Base-by-base conservation (phyloP, 2,113 vertebrate species). In the Hemicordylus capensis region DNA sequence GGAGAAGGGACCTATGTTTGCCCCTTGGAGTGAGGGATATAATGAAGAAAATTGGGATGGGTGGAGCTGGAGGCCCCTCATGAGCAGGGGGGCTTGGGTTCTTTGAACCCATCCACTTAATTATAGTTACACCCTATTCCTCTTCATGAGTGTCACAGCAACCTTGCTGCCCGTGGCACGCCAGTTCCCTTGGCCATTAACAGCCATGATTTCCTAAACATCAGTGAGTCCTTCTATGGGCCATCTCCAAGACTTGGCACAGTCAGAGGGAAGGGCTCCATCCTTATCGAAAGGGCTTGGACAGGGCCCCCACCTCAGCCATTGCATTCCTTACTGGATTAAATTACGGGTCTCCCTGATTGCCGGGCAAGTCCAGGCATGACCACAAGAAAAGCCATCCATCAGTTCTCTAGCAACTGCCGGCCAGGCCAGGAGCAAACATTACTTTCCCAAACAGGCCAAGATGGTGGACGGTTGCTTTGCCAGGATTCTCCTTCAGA, bases 381-480 rank as follows among this genome's bases (percentile, higher is more conserved):
- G 97, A 96, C 34, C 67, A 87, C 70, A 80, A 89, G 20, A 91
- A 48, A 91, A 90, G 73, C 74, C 88, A 63, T 84, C 82, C 84
- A n/a, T 66, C 92, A 96, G 97, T 95, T 96, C 97, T 97, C 87
- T 96, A 96, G 97, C 90, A 97, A 97, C 97, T 94, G 87, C 73
- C 78, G 93, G 94, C 91, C 94, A 92, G 86, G 86, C 48, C 90
- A 48, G 80, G 91, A 91, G 91, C 90, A 87, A 93, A 87, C 90
- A 91, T 84, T 77, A 56, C 79, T 89, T 74, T 86, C 88, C 87
- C 2, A 34, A 81, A n/a, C 61, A 26, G 73, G 10, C 6, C 0
- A 2, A 77, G 87, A 48, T 86, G 20, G 85, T 4, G 0, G 88
- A 79, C 76, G 67, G 67, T 87, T 66, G 48, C 79, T 87, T 85